Evolutionary conservation across 2,113 vertebrate species (phyloP).

Genomic region (Lagopus muta): DNA sequence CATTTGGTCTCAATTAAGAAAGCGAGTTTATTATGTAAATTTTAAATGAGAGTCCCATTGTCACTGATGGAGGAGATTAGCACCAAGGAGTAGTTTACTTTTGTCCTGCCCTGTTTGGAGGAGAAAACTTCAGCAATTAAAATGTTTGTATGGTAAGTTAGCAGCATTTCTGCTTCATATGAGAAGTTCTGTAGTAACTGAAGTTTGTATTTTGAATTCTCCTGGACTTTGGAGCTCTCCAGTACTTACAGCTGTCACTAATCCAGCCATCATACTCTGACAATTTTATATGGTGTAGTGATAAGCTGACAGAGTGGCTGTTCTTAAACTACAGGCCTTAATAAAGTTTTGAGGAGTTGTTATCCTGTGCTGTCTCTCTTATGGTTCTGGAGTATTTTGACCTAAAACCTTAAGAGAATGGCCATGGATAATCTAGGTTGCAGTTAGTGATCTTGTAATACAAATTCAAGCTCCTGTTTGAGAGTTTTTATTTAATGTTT

Average conservation of each 20-base stretch:
- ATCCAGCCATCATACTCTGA: background rate
- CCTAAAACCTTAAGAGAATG: background rate
- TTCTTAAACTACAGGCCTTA: background rate
- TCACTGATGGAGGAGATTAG: background rate
- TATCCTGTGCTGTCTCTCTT: background rate
- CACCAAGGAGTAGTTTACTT: background rate
- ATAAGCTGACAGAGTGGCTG: background rate
- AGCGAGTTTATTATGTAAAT: conserved; percentile 6
- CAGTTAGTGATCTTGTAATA: background rate
- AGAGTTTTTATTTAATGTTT: background rate
- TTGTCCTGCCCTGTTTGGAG: background rate
- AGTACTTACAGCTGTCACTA: background rate
- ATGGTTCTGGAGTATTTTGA: background rate
- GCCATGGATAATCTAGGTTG: background rate
- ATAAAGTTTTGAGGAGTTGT: background rate
- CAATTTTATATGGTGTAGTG: background rate
- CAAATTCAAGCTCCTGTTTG: background rate
- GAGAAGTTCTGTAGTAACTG: background rate
- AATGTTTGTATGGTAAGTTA: conserved; percentile 19
- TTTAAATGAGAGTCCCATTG: background rate
- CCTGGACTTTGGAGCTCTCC: background rate
- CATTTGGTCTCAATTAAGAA: conserved; percentile 47
- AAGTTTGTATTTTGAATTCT: background rate
- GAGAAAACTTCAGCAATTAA: conserved; percentile 26
- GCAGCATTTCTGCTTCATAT: background rate